phyloP scores from a whole-genome alignment of 2,888 invertebrate genomes.

The Diplolepis rosae region DNA sequence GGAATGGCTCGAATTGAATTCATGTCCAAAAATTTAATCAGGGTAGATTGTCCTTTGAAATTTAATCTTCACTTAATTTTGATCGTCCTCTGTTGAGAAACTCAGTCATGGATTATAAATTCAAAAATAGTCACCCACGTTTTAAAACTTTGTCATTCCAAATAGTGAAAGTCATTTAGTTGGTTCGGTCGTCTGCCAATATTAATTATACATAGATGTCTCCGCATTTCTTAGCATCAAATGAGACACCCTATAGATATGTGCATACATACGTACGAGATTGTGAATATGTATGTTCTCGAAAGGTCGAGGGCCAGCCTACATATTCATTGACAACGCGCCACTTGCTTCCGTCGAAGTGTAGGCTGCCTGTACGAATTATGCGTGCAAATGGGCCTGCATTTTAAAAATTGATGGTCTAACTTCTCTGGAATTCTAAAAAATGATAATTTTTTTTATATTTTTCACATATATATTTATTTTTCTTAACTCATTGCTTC shows the following conservation, averaged over 20 bases:
- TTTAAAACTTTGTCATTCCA: neutral
- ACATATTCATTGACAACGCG: constrained; percentile 65
- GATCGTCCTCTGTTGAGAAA: neutral
- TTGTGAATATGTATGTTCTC: constrained; percentile 49
- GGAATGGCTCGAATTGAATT: no score
- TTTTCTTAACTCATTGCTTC: no score
- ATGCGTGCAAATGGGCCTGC: neutral
- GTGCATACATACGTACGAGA: constrained; percentile 5
- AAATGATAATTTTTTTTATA: neutral
- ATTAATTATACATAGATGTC: constrained; percentile 7
- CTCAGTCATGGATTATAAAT: constrained; percentile 12
- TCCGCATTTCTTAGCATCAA: neutral
- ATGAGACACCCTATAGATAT: constrained; percentile 31
- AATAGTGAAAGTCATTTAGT: constrained; percentile 28
- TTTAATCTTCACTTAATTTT: constrained; percentile 2
- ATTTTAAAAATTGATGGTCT: neutral
- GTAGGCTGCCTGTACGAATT: neutral
- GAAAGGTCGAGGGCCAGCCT: constrained; percentile 65
- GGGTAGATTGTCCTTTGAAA: constrained; percentile 26
- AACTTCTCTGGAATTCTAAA: neutral
- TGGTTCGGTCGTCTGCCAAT: neutral
- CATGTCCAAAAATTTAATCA: no score
- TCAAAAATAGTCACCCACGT: constrained; percentile 19
- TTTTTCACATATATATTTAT: neutral
- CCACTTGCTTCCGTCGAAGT: constrained; percentile 58